A percentile compares a stretch with the other conserved stretches of the same genome.
Conservation (phyloP, 2,888 invertebrate genomes). For the Polyommatus iphigenia region DNA sequence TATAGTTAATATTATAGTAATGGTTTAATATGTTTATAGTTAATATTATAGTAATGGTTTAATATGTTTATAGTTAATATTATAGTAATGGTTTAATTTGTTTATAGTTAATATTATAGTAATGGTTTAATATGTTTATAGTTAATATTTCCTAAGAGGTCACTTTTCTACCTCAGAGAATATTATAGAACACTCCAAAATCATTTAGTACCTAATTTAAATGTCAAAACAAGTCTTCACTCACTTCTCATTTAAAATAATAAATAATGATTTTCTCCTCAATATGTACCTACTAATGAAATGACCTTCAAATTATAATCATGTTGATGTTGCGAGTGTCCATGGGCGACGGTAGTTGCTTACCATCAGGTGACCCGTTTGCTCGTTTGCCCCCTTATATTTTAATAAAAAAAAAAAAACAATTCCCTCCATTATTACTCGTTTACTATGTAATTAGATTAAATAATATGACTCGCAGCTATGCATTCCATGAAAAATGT, state of each 20-base stretch:
- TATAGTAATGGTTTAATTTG: neutral
- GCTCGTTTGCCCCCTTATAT: too few species aligned
- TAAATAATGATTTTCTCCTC: neutral
- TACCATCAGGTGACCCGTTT: too few species aligned
- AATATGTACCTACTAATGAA: neutral
- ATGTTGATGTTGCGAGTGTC: too few species aligned
- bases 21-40: too few species aligned
- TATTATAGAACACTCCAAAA: neutral
- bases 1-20: neutral
- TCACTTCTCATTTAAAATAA: neutral
- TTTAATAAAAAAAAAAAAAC: too few species aligned
- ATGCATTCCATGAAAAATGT: neutral
- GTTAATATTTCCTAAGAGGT: neutral
- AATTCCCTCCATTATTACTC: neutral
- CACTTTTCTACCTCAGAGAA: neutral
- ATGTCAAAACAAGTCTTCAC: neutral
- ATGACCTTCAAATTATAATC: neutral
- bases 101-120: neutral
- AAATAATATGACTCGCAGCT: neutral
- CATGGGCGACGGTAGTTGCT: too few species aligned
- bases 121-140: too few species aligned
- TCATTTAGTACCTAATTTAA: neutral
- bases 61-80: neutral
- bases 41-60: neutral
- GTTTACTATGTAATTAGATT: neutral